Conservation (phyloP, 2,113 vertebrate species). For the Phaethornis superciliosus region DNA sequence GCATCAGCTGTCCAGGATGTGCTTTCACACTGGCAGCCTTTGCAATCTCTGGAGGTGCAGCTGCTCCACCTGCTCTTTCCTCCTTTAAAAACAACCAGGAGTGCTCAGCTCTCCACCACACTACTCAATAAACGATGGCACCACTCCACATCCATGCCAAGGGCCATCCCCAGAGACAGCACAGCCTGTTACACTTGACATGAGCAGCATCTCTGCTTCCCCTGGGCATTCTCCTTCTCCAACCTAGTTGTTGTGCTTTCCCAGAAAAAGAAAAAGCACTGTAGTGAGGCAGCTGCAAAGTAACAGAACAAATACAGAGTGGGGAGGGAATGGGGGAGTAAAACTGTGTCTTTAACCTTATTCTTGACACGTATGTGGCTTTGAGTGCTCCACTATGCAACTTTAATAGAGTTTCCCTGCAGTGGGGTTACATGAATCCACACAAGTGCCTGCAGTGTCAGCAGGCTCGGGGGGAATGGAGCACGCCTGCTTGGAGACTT, state of each 20-base stretch:
- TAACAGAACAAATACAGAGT: not conserved
- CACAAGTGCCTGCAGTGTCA: not conserved
- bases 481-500: not conserved
- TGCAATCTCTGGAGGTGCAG: not conserved
- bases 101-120: fast-evolving
- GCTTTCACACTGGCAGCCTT: no score
- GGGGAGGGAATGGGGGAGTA: not conserved
- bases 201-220: fast-evolving
- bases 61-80: not conserved
- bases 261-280: not conserved
- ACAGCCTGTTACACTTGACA: not conserved
- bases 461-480: not conserved
- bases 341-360: slow-evolving; percentile 35
- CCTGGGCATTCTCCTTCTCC: not conserved
- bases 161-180: not conserved
- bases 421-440: not conserved
- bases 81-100: not conserved
- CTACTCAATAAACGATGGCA: fast-evolving
- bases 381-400: slow-evolving; percentile 21
- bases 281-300: not conserved
- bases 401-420: slow-evolving; percentile 11
- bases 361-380: slow-evolving; percentile 12
- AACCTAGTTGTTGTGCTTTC: not conserved
- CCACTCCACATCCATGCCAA: fast-evolving
- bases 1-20: not conserved